These are phyloP conservation scores for Bolborhynchus lineola DNA, from an alignment of 2,113 vertebrate genomes.

Conservation along the genomic window DNA sequence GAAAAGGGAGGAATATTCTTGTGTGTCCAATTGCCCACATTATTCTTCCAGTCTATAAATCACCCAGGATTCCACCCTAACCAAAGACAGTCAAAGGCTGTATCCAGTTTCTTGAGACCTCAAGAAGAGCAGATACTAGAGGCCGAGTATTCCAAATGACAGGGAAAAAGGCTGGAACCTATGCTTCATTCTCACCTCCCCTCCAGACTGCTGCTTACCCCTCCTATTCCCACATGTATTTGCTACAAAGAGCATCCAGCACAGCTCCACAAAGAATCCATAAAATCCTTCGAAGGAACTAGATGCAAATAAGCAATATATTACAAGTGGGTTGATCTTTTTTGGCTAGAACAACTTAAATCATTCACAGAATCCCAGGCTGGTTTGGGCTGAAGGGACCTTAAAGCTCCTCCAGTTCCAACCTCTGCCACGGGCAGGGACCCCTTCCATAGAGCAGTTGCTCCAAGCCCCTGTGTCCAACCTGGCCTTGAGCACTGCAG, in stretches of 20 bases:
- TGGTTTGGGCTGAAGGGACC: neutral
- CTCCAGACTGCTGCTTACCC: neutral
- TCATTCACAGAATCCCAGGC: neutral
- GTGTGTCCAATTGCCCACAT: fast-evolving
- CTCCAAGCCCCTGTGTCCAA: neutral
- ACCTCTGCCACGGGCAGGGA: neutral
- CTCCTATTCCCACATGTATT: neutral
- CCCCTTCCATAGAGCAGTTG: neutral
- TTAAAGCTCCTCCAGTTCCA: neutral
- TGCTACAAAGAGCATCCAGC: neutral
- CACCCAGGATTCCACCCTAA: neutral
- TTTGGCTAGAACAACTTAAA: neutral
- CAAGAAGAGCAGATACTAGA: neutral
- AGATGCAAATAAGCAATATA: neutral
- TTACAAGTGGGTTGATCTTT: neutral
- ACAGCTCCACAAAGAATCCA: neutral
- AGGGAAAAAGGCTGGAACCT: neutral
- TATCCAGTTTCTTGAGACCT: neutral
- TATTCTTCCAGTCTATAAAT: neutral
- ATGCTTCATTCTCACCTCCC: neutral
- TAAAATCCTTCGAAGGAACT: neutral
- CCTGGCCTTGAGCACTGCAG: neutral
- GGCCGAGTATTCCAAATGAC: neutral
- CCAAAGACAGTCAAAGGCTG: neutral
- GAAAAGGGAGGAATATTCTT: neutral